These are phyloP conservation scores for Hipparchia sbordonii DNA, from an alignment of 2,888 invertebrate genomes.

Conservation along the genomic window DNA sequence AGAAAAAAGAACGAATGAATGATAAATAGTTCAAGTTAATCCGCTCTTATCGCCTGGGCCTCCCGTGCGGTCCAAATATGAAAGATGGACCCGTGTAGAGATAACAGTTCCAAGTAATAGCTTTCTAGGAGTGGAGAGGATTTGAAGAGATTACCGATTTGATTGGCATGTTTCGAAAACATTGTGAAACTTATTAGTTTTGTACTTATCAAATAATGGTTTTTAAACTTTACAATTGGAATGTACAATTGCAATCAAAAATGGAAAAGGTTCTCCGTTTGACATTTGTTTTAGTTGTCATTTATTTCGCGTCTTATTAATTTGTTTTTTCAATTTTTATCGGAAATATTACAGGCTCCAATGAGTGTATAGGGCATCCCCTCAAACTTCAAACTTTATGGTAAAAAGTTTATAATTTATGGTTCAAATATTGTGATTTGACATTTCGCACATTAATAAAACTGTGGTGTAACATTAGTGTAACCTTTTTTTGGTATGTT, in stretches of 20 bases:
- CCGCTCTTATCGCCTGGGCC: constrained; percentile 75
- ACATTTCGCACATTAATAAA: too few species aligned
- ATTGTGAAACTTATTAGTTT: constrained; percentile 26
- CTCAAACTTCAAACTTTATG: too few species aligned
- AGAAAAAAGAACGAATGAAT: constrained; percentile 73
- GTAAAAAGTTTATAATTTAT: too few species aligned
- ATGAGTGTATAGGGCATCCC: too few species aligned
- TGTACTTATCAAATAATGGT: constrained; percentile 18
- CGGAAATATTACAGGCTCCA: too few species aligned
- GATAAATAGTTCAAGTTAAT: constrained; percentile 81
- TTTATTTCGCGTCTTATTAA: too few species aligned
- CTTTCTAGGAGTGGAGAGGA: constrained; percentile 58
- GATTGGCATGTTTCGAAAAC: constrained; percentile 42
- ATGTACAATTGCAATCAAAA: background rate
- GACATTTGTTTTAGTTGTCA: too few species aligned
- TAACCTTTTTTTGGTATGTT: too few species aligned
- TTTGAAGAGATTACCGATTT: constrained; percentile 42
- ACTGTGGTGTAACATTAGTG: too few species aligned
- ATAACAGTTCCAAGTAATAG: constrained; percentile 78
- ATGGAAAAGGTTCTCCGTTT: too few species aligned
- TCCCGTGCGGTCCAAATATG: constrained; percentile 81
- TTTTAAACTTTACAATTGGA: background rate
- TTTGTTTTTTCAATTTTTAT: too few species aligned
- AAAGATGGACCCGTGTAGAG: constrained; percentile 71
- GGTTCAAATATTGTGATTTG: too few species aligned